Conservation (phyloP, 2,888 invertebrate species). For the Boloria euphrosyne region DNA sequence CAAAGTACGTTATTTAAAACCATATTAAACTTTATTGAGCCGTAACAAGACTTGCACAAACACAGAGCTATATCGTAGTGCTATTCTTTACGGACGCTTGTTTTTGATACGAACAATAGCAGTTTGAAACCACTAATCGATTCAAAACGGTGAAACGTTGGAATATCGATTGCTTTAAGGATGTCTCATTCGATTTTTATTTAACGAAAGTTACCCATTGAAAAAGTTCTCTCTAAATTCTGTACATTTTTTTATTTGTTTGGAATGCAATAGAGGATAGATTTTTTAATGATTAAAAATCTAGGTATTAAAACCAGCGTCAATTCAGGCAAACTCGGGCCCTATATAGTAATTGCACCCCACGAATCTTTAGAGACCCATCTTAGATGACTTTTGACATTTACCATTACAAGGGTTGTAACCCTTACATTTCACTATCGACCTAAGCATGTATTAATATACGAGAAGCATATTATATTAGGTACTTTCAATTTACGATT, state of each 20-base stretch:
- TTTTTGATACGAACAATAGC: conserved; percentile 32
- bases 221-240: neutral
- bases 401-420: no score
- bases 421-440: no score
- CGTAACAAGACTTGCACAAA: conserved; percentile 46
- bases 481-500: no score
- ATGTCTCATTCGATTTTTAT: neutral
- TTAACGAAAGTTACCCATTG: neutral
- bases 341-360: no score
- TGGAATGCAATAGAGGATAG: no score
- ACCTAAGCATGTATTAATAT: no score
- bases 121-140: conserved; percentile 25
- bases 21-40: conserved; percentile 46
- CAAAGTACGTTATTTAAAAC: conserved; percentile 18
- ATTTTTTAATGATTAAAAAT: no score
- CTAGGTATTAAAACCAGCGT: no score
- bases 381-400: no score
- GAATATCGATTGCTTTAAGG: conserved; percentile 4
- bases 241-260: neutral
- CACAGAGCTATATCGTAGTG: conserved; percentile 42
- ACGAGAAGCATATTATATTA: no score
- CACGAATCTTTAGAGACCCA: no score
- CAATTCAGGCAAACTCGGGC: no score
- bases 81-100: conserved; percentile 52
- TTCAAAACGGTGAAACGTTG: conserved; percentile 24